Percentiles rank a stretch among this genome's conserved stretches.
phyloP scores from a whole-genome alignment of 2,797 vertebrate genomes.

The Oceanodroma leucorhoa region DNA sequence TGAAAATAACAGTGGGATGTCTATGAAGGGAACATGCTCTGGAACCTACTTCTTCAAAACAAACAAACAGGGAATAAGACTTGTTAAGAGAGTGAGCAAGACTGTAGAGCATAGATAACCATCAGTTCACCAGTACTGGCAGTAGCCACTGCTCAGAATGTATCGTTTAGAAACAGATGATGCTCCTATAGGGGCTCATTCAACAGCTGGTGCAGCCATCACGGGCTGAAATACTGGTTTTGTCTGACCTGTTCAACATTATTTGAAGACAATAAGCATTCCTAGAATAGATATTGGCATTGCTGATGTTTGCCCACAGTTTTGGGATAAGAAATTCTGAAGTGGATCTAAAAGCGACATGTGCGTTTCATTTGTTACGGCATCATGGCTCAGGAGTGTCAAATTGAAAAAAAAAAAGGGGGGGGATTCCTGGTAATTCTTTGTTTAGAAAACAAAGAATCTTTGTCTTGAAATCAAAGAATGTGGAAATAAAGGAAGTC shows the following conservation, averaged over 20 bases:
- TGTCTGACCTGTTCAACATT: background rate
- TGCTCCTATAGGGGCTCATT: background rate
- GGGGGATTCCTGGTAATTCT: background rate
- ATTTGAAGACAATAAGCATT: background rate
- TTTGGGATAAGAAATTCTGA: background rate
- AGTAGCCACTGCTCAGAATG: background rate
- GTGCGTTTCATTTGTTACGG: background rate
- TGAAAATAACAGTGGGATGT: background rate
- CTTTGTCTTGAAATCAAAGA: background rate
- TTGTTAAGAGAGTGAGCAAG: background rate
- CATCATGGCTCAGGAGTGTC: background rate
- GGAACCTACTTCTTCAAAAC: background rate
- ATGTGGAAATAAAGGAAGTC: background rate
- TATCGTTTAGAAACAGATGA: background rate
- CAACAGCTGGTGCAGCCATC: background rate
- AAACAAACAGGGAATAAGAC: background rate
- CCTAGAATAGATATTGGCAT: background rate
- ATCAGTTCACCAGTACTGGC: background rate
- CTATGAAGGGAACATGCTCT: background rate
- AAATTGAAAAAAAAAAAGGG: background rate
- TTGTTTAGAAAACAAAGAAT: background rate
- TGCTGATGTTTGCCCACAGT: fast-evolving
- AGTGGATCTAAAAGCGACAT: background rate
- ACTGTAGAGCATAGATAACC: background rate
- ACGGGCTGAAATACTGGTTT: background rate